Evolutionary conservation across 2,888 invertebrate genomes (phyloP), one percentile per base, ranked within the genome.

Genomic region (Meteorus cinctellus): DNA sequence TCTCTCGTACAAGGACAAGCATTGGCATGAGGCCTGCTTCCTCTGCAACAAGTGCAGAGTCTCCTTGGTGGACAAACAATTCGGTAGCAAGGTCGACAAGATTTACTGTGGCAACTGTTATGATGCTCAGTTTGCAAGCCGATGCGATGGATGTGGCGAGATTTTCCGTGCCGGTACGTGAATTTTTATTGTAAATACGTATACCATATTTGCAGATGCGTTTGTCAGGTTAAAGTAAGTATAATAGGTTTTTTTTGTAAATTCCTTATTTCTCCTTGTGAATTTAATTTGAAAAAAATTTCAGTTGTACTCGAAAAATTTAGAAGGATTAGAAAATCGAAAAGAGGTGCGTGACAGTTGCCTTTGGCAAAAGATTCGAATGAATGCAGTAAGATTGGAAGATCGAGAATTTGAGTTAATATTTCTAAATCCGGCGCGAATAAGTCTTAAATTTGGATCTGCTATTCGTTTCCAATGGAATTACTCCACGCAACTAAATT

Each of bases 11-110:
- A 99, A 99, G 92, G 99, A 99, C 91, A 98, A 98, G 92, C 99
- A 99, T 91, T 99, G 99, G 99, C 99, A 99, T 91, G 99, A 99
- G 91, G 96, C 97, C 72, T 99, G 99, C 91, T 99, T 99, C 95
- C 94, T 98, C 87, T 99, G 99, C 93, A 96, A 95, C 91, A 98
- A 97, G 92, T 99, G 99, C 92, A 95, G 97, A 90, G 95, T 97
- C 87, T 98, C 98, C 79, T 93, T 99, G 90, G 99, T 99, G 82
- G 99, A 99, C 93, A 98, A 98, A 93, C 99, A 99, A 90, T 99
- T 99, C 91, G 99, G 99, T 87, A 97, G 98, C 90, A 99, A 99
- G 92, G 96, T 98, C 86, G 99, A 99, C 90, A 96, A 98, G 92
- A 98, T 99, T 92, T 99, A 97, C 92, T 99, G 99, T 91, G 98